Evolutionary conservation across 2,797 vertebrate genomes (phyloP).

Genomic region (Coccyzus lansbergi): DNA sequence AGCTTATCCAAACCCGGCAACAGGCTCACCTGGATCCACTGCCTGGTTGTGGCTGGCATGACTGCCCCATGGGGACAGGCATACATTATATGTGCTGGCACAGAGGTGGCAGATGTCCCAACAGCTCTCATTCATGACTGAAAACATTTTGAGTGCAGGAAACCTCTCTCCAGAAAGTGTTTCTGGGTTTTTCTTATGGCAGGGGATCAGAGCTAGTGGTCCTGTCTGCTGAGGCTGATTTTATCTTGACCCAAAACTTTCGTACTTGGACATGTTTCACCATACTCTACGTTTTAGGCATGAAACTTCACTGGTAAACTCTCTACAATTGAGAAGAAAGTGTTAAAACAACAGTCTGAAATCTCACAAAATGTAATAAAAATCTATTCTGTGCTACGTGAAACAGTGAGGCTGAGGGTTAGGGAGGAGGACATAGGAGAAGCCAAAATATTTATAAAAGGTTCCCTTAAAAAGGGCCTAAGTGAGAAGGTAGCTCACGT

Average conservation of each 20-base stretch:
- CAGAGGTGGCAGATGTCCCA: background rate
- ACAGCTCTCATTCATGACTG: background rate
- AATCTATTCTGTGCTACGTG: background rate
- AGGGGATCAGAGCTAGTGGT: background rate
- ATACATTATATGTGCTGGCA: background rate
- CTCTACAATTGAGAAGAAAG: background rate
- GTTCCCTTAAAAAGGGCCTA: background rate
- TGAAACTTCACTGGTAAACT: constrained; percentile 7
- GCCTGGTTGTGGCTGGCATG: background rate
- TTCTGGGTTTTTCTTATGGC: constrained; percentile 2
- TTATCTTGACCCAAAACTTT: constrained; percentile 9
- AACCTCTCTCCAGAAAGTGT: background rate
- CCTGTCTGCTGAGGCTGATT: background rate
- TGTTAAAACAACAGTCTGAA: constrained; percentile 6
- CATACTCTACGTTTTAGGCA: background rate
- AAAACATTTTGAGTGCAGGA: background rate
- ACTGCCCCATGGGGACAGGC: background rate
- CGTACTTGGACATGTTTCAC: background rate
- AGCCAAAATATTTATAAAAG: background rate
- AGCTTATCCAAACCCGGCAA: background rate
- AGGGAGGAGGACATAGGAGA: background rate
- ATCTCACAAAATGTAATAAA: background rate
- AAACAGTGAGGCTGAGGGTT: constrained; percentile 7
- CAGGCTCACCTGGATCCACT: background rate
- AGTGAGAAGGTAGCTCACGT: background rate